Percentiles rank a stretch among this genome's conserved stretches.
Evolutionary conservation across 2,888 invertebrate species (phyloP).

Genomic region (Clanis bilineata): DNA sequence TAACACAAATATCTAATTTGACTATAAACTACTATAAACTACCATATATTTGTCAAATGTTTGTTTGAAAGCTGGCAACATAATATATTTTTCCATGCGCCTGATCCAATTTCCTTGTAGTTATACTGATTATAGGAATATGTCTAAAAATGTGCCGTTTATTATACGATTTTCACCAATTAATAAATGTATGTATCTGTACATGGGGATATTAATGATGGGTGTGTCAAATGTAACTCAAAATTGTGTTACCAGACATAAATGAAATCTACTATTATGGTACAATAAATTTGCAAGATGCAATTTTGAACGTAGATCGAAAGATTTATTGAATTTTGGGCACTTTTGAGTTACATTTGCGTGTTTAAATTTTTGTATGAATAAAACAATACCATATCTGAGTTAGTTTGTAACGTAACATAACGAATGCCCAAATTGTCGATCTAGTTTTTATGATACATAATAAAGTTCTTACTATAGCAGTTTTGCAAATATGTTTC

Average conservation of each 20-base stretch:
- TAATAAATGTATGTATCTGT: slow-evolving; percentile 11
- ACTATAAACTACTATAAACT: background rate
- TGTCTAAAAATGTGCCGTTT: slow-evolving; percentile 11
- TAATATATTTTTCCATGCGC: slow-evolving; percentile 19
- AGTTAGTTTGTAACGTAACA: slow-evolving; percentile 28
- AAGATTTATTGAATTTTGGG: background rate
- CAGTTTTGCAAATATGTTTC: slow-evolving; percentile 1
- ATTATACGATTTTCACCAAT: slow-evolving; percentile 7
- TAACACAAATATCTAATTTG: too few relatives aligned
- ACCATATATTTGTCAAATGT: background rate
- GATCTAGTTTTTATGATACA: slow-evolving; percentile 4
- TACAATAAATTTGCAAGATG: background rate
- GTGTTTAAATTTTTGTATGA: slow-evolving; percentile 28
- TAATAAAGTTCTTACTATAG: slow-evolving; percentile 7
- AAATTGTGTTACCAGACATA: background rate
- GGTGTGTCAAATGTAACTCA: slow-evolving; percentile 15
- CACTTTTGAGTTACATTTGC: slow-evolving; percentile 28
- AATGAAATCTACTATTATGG: background rate
- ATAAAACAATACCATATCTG: slow-evolving; percentile 39
- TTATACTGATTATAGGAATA: slow-evolving; percentile 7
- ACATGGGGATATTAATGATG: slow-evolving; percentile 9
- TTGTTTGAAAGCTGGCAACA: slow-evolving; percentile 17
- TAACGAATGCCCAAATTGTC: slow-evolving; percentile 2
- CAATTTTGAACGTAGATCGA: background rate
- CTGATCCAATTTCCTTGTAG: slow-evolving; percentile 6